A percentile compares a stretch with the other conserved stretches of the same genome.
Conservation (phyloP, 2,113 vertebrate species). For the Callithrix jacchus region DNA sequence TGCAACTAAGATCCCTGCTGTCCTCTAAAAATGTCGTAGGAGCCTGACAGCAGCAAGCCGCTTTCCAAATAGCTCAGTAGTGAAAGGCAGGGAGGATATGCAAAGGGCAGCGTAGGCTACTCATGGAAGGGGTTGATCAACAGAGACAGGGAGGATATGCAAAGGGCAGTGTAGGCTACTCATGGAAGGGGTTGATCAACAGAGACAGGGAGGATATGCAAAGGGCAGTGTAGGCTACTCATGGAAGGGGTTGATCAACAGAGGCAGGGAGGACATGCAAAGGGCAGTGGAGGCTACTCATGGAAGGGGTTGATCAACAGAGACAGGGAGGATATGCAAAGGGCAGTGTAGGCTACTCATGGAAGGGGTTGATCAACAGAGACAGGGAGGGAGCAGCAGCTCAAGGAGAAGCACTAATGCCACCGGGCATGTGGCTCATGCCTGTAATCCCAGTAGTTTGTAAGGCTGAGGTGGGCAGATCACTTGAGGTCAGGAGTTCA, state of each 20-base stretch:
- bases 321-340: rapidly evolving
- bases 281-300: rapidly evolving
- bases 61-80: neutral
- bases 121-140: neutral
- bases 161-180: too few relatives aligned
- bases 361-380: neutral
- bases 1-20: too few relatives aligned
- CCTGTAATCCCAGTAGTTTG: too few relatives aligned
- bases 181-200: neutral
- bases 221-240: too few relatives aligned
- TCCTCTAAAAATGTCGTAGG: neutral
- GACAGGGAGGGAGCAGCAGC: neutral
- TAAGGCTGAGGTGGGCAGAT: too few relatives aligned
- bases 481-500: too few relatives aligned
- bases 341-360: rapidly evolving
- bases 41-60: rapidly evolving
- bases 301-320: neutral
- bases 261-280: rapidly evolving
- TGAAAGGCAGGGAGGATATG: rapidly evolving
- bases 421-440: too few relatives aligned
- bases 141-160: too few relatives aligned
- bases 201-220: rapidly evolving
- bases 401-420: rapidly evolving
- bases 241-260: neutral
- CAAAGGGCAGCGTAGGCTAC: too few relatives aligned